These are phyloP conservation scores for Olivierus martensii DNA, from an alignment of 1,140 invertebrate species.

Conservation along the genomic window DNA sequence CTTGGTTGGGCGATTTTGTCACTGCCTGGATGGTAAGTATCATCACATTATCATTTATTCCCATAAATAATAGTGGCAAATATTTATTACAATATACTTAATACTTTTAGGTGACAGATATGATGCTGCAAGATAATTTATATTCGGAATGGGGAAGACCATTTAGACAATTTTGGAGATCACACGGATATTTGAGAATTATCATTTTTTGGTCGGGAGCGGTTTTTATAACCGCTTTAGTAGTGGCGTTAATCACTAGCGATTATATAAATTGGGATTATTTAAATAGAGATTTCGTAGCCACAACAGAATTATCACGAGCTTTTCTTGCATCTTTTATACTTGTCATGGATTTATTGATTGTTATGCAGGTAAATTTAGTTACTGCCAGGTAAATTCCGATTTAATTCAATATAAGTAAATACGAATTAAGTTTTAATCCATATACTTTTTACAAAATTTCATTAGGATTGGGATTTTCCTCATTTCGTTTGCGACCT, in stretches of 20 bases:
- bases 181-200: conserved; percentile 32
- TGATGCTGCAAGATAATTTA: conserved; percentile 43
- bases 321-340: conserved; percentile 42
- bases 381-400: too few species aligned
- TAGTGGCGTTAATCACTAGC: conserved; percentile 38
- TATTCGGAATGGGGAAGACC: conserved; percentile 37
- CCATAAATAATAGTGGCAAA: too few species aligned
- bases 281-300: conserved; percentile 37
- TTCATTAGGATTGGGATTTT: conserved; percentile 44
- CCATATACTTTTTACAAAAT: too few species aligned
- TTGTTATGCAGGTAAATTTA: conserved; percentile 43
- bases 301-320: conserved; percentile 39
- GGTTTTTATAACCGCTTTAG: conserved; percentile 31
- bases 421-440: too few species aligned
- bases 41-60: too few species aligned
- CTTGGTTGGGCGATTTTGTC: conserved; percentile 42
- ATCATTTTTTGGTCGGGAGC: conserved; percentile 39
- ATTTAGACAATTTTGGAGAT: conserved; percentile 33
- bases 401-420: too few species aligned
- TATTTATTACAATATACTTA: too few species aligned
- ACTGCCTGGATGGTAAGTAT: conserved; percentile 37
- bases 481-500: conserved; percentile 41
- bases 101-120: conserved; percentile 40
- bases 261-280: conserved; percentile 40
- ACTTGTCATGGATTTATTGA: conserved; percentile 41